A percentile compares a stretch with the other conserved stretches of the same genome.
These are phyloP conservation scores for Neoarius graeffei DNA, from an alignment of 2,113 vertebrate species.

Conservation along the genomic window DNA sequence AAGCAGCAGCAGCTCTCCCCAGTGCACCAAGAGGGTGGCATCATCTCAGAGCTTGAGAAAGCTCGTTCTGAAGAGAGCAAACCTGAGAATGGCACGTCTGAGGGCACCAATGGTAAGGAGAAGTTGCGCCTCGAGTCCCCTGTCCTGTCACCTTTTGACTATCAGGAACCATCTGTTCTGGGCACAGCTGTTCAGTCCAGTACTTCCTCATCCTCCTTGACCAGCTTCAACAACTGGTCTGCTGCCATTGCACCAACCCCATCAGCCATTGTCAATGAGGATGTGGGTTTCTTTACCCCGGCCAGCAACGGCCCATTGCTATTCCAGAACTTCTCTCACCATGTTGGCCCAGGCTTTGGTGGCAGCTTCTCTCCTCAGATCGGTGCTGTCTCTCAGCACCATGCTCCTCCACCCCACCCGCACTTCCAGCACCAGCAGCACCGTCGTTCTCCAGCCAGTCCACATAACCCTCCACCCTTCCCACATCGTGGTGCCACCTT, in stretches of 20 bases:
- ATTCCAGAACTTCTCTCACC: conserved; percentile 99
- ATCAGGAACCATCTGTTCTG: conserved; percentile 90
- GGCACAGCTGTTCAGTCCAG: conserved; percentile 88
- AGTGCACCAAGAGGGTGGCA: conserved; percentile 88
- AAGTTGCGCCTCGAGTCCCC: conserved; percentile 96
- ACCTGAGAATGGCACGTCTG: conserved; percentile 82
- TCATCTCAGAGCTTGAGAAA: conserved; percentile 94
- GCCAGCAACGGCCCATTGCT: conserved; percentile 94
- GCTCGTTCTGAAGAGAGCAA: conserved; percentile 87
- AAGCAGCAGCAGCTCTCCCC: conserved; percentile 95
- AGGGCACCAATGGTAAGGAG: conserved; percentile 88
- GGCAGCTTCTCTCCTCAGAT: conserved; percentile 98
- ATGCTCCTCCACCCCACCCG: conserved; percentile 93
- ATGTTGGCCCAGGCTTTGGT: conserved; percentile 95
- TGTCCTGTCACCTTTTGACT: conserved; percentile 93
- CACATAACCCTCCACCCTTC: conserved; percentile 87
- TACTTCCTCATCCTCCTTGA: conserved; percentile 88
- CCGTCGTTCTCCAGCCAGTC: conserved; percentile 93
- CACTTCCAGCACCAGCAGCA: conserved; percentile 99
- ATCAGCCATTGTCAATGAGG: conserved; percentile 95
- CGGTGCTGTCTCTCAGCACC: conserved; percentile 95
- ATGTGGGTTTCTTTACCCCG: conserved; percentile 97
- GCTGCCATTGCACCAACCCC: conserved; percentile 94
- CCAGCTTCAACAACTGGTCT: conserved; percentile 98
- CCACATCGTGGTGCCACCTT: conserved; percentile 94